phyloP scores from a whole-genome alignment of 2,888 invertebrate genomes.

The Luperina nickerlii region DNA sequence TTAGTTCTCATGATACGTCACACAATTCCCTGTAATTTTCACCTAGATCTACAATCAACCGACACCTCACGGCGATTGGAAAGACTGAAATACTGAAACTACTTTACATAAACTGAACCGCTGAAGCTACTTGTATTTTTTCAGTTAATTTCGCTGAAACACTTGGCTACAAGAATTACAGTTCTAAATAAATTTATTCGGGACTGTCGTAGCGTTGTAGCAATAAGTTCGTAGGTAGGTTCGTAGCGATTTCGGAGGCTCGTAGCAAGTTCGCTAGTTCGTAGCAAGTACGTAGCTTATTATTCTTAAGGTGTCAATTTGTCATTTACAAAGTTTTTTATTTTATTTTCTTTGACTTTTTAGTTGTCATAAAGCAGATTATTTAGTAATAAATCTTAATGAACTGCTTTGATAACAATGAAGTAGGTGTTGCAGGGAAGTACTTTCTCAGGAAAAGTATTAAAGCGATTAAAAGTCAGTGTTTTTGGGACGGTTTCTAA shows the following conservation, averaged over 20 bases:
- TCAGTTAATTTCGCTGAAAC: conserved; percentile 34
- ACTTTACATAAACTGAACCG: conserved; percentile 34
- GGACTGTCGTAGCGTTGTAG: conserved; percentile 12
- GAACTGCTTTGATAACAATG: not conserved
- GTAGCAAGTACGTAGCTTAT: conserved; percentile 18
- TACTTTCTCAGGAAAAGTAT: no score
- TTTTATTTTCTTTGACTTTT: not conserved
- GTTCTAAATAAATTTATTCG: conserved; percentile 48
- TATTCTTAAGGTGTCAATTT: conserved; percentile 15
- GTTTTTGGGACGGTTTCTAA: not conserved
- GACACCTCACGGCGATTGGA: conserved; percentile 7
- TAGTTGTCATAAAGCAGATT: no score
- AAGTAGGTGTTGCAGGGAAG: not conserved
- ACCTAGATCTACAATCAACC: not conserved
- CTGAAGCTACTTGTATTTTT: conserved; percentile 30
- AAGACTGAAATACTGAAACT: conserved; percentile 40
- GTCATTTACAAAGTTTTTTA: not conserved
- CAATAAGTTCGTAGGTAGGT: conserved; percentile 7
- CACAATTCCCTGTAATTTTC: conserved; percentile 11
- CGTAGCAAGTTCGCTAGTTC: conserved; percentile 18
- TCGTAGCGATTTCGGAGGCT: conserved; percentile 1
- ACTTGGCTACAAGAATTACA: conserved; percentile 32
- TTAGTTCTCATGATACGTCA: not conserved
- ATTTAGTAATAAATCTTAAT: not conserved
- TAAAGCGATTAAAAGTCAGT: no score